Percentiles rank a stretch among this genome's conserved stretches.
Conservation (phyloP, 2,888 invertebrate species). For the Alsophila aescularia region DNA sequence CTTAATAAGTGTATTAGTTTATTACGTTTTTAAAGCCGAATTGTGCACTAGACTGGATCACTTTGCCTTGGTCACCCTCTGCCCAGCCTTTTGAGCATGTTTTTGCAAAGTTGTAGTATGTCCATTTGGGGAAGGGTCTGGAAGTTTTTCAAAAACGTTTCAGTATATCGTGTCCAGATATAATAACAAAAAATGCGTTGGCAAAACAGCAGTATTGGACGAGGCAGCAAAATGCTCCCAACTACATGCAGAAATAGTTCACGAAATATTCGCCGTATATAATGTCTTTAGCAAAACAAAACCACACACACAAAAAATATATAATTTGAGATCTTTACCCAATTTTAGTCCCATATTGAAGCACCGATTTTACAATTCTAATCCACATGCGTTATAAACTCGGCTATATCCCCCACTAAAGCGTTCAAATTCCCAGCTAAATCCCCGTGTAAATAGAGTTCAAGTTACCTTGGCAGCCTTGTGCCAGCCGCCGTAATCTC, state of each 20-base stretch:
- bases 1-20: too few species aligned
- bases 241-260: too few species aligned
- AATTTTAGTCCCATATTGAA: too few species aligned
- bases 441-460: background rate
- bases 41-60: background rate
- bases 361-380: background rate
- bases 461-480: conserved; percentile 94
- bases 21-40: background rate
- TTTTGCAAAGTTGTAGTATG: conserved; percentile 19
- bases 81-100: conserved; percentile 22
- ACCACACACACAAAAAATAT: too few species aligned
- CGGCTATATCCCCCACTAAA: background rate
- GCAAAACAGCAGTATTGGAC: background rate
- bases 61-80: conserved; percentile 9
- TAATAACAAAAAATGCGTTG: background rate
- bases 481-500: conserved; percentile 98
- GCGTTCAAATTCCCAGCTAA: background rate
- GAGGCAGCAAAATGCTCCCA: too few species aligned
- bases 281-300: too few species aligned
- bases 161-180: background rate
- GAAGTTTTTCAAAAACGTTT: conserved; percentile 20
- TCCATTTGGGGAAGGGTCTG: conserved; percentile 26
- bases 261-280: too few species aligned
- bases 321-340: too few species aligned
- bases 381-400: background rate